A percentile compares a stretch with the other conserved stretches of the same genome.
Evolutionary conservation across 92 coral and sea anemone species (phyloP).

Genomic region (Chrysogorgia sp.): DNA sequence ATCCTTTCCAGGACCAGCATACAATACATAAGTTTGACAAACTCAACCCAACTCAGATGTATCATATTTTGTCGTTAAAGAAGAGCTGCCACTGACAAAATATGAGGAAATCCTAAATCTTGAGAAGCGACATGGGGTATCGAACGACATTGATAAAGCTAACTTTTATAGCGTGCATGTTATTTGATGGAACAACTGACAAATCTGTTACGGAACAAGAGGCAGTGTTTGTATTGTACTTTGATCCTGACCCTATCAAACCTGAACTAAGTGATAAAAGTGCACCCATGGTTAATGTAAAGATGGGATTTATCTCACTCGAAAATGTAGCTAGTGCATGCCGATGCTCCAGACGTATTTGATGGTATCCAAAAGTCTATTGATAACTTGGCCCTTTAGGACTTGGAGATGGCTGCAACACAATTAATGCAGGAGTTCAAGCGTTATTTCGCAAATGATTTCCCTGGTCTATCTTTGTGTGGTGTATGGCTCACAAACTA

Average conservation of each 20-base stretch:
- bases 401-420: conserved; percentile 63
- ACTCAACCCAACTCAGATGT: conserved; percentile 53
- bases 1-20: conserved; percentile 41
- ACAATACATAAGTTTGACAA: conserved; percentile 46
- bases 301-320: conserved; percentile 47
- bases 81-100: conserved; percentile 60
- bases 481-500: conserved; percentile 55
- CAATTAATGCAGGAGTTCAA: conserved; percentile 49
- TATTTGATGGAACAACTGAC: conserved; percentile 64
- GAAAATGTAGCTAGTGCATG: conserved; percentile 38
- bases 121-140: conserved; percentile 54
- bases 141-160: conserved; percentile 49
- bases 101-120: conserved; percentile 56
- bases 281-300: conserved; percentile 56
- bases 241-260: conserved; percentile 51
- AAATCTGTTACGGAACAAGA: conserved; percentile 50
- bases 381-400: conserved; percentile 46
- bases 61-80: conserved; percentile 57
- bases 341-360: conserved; percentile 27
- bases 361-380: conserved; percentile 43
- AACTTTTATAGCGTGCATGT: conserved; percentile 59
- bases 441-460: conserved; percentile 36
- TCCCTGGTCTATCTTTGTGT: conserved; percentile 41
- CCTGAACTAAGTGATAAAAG: conserved; percentile 28
- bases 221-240: conserved; percentile 56